Percentiles rank a stretch among this genome's conserved stretches.
Evolutionary conservation across 2,113 vertebrate species (phyloP).

Genomic region (Tonatia bakeri): DNA sequence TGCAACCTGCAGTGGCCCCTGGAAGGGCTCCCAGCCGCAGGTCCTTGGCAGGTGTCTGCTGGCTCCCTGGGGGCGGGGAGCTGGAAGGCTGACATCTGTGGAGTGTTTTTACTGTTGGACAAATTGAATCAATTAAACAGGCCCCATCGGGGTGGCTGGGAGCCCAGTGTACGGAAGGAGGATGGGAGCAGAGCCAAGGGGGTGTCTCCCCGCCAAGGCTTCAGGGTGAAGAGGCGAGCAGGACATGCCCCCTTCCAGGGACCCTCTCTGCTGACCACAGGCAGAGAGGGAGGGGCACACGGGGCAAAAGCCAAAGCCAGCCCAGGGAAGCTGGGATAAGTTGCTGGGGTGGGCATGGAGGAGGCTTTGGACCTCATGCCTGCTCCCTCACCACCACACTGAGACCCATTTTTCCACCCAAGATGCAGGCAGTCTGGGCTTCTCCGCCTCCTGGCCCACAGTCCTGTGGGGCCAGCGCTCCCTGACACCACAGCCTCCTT

Average conservation of each 20-base stretch:
- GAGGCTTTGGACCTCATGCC: background rate
- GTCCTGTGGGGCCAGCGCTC: background rate
- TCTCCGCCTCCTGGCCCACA: background rate
- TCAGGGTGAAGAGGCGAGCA: background rate
- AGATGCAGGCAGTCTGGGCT: background rate
- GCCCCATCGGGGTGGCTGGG: constrained; percentile 7
- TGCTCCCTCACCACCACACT: accelerated
- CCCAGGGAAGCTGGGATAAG: background rate
- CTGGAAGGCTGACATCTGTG: constrained; percentile 27
- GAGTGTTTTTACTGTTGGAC: constrained; percentile 44
- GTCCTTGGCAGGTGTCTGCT: constrained; percentile 50
- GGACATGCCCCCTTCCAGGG: background rate
- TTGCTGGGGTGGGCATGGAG: background rate
- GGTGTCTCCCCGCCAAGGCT: background rate
- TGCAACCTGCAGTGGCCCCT: background rate
- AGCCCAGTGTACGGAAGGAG: background rate
- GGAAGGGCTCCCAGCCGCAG: background rate
- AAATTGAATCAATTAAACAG: constrained; percentile 62
- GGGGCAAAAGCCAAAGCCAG: background rate
- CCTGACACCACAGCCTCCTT: background rate
- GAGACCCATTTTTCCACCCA: background rate
- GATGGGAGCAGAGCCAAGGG: background rate
- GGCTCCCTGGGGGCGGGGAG: background rate
- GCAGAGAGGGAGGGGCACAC: background rate
- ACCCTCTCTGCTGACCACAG: background rate